phyloP scores from a whole-genome alignment of 2,797 vertebrate genomes.

The Enteromius radiatus region DNA sequence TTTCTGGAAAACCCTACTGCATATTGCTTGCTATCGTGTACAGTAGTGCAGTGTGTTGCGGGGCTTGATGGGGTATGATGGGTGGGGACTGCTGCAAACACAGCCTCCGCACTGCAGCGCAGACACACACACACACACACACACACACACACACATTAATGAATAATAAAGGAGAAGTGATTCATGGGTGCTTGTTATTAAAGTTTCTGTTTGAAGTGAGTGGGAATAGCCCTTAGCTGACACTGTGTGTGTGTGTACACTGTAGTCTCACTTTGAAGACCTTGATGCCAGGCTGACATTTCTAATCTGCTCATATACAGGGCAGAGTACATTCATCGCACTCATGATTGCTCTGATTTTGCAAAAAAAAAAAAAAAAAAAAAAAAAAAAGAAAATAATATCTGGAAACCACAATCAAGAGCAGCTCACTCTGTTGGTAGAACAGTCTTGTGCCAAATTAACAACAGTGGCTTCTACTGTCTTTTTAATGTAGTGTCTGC shows the following conservation, averaged over 20 bases:
- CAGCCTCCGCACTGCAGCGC: slow-evolving; percentile 51
- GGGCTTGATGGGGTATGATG: slow-evolving; percentile 40
- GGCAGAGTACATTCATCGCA: background rate
- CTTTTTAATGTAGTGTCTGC: background rate
- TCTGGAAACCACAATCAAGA: background rate
- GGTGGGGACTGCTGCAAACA: slow-evolving; percentile 49
- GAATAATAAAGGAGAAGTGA: slow-evolving; percentile 55
- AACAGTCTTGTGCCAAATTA: background rate
- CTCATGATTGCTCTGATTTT: background rate
- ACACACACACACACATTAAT: background rate
- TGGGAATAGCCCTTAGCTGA: slow-evolving; percentile 48
- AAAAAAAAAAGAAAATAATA: too few relatives aligned
- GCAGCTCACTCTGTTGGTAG: background rate
- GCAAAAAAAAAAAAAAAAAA: too few relatives aligned
- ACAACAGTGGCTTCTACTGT: too few relatives aligned
- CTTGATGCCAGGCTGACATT: slow-evolving; percentile 36
- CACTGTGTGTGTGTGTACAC: background rate
- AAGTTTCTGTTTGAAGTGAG: slow-evolving; percentile 59
- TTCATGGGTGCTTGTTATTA: slow-evolving; percentile 48
- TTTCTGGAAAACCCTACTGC: background rate
- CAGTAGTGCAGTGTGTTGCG: slow-evolving; percentile 1
- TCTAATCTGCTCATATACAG: slow-evolving; percentile 26
- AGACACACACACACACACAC: background rate
- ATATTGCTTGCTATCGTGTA: background rate
- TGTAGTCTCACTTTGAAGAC: slow-evolving; percentile 34